Base-by-base conservation (phyloP, 2,888 invertebrate species). In the Synanthedon myopaeformis region DNA sequence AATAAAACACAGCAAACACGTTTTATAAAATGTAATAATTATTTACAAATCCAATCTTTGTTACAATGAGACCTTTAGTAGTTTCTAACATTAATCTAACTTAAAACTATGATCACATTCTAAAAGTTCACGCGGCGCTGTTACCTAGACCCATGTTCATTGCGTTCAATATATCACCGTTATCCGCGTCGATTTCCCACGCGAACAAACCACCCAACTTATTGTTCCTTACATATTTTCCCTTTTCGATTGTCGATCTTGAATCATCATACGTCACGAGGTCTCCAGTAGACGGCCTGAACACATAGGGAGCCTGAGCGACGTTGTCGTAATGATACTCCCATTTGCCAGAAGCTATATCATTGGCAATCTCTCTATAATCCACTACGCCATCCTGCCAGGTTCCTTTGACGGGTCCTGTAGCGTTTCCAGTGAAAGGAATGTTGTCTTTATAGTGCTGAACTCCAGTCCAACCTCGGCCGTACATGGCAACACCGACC, bases 371-470 rank as follows among this genome's bases (percentile, higher is more conserved):
- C 54, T 84, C 84, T 58, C 87, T 79, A 56, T 87, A 87, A 58
- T 87, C 87, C 0, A 87, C 86, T 0, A 87, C 87, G 10, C 87
- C 87, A 4, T 87, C 87, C 56, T 87, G 87, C 87, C 87, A 87
- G 0, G 86, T 82, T 1, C 87, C 87, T 57, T 87, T 87, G 49
- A 78, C 78, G 0, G 87, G 81, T 0, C 87, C 87, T 35, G 81
- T 77, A 1, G 87, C 87, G 42, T 77, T 76, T 0, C 87, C 87
- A 53, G 84, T 85, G 68, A 87, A 87, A 0, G 86, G 86, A 57
- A 77, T 85, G 49, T 72, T 56, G 49, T 76, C 79, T 49, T 66
- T 69, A 59, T 84, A 87, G 1, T 65, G 70, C 14, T 74, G 67
- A 1, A 87, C 87, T 12, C 87, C 87, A 13, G 86, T 85, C 87